Evolutionary conservation across 1,140 invertebrate genomes (phyloP), one percentile per base, ranked within the genome.

Genomic region (Chelonus insularis): DNA sequence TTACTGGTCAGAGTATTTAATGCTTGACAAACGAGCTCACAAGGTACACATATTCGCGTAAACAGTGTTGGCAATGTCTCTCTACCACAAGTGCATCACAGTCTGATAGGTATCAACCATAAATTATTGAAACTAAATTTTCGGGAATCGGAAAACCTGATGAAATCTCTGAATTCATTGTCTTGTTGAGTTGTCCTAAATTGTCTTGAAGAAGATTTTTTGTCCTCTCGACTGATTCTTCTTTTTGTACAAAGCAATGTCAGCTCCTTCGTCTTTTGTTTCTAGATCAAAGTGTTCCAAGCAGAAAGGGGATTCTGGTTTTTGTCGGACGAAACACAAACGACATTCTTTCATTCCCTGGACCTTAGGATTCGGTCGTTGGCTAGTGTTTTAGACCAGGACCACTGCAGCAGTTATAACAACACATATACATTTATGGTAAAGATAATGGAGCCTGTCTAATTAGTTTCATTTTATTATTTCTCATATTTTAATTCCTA

Each of bases 281-380:
- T 36, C 25, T 55, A 39, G 59, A 61, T 61, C 59, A 61, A 61
- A 61, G 51, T 47, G 52, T 41, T 37, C 50, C 14, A 18, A 34
- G 56, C 51, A 54, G 55, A 48, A 29, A 58, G 37, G 58, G 60
- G 60, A 62, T 68, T 65, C 66, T 62, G 62, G 63, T 68, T 68
- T 68, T 67, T 68, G 63, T 65, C 60, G 59, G 54, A 14, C 61
- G 58, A 63, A 68, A 68, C 58, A 64, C 58, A 68, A 65, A 68
- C 66, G 63, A 68, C 66, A 68, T 68, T 68, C 66, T 68, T 68
- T 63, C 63, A 63, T 65, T 68, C 63, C 57, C 61, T 62, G 51
- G 60, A 56, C 57, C 55, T 45, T 39, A 9, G 45, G 58, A 20
- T 8, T 29, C 37, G 25, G 23, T 32, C 36, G 20, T 18, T 20